phyloP scores from a whole-genome alignment of 1,140 invertebrate species.

The Wiebesia pumilae region DNA sequence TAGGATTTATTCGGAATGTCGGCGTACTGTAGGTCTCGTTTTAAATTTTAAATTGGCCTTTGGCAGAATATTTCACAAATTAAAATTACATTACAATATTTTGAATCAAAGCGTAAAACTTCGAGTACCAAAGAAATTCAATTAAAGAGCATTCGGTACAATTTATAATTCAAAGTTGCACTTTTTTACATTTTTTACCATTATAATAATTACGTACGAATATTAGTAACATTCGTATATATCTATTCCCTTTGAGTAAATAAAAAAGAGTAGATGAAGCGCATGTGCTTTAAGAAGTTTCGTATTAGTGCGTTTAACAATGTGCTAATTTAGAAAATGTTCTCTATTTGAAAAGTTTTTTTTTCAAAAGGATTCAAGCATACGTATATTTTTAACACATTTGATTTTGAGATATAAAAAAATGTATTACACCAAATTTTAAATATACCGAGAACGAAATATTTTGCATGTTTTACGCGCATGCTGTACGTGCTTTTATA shows the following conservation, averaged over 20 bases:
- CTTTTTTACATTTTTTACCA: too few relatives aligned
- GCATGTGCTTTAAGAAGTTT: too few relatives aligned
- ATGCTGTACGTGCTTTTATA: background rate
- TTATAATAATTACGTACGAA: too few relatives aligned
- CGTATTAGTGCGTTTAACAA: background rate
- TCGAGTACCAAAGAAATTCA: background rate
- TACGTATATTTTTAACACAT: background rate
- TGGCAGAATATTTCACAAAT: background rate
- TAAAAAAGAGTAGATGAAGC: too few relatives aligned
- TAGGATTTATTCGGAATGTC: background rate
- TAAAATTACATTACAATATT: background rate
- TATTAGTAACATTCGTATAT: background rate
- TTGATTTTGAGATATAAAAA: conserved; percentile 18
- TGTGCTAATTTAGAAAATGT: background rate
- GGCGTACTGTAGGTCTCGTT: background rate
- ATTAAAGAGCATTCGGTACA: background rate
- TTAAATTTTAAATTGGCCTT: background rate
- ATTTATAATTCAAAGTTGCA: background rate
- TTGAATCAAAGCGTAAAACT: background rate
- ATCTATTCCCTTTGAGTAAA: background rate
- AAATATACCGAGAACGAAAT: background rate
- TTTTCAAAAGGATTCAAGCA: background rate
- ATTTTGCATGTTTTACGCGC: conserved; percentile 23
- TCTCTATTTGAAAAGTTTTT: conserved; percentile 1
- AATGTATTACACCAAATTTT: conserved; percentile 31